Evolutionary conservation across 2,113 vertebrate species (phyloP).

Genomic region (Gallinago media): DNA sequence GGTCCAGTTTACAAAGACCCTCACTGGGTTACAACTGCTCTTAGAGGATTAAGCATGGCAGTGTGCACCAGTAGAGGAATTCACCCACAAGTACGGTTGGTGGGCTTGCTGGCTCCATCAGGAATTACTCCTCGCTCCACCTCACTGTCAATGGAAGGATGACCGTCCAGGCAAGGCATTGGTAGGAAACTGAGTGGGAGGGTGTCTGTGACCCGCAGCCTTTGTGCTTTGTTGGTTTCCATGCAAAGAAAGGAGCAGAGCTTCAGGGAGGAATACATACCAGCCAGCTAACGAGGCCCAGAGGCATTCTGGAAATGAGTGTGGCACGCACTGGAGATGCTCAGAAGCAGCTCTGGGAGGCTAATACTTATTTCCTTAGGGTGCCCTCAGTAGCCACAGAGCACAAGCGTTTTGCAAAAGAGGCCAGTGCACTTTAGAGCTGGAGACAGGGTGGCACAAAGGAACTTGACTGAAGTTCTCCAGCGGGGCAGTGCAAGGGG

Average conservation of each 20-base stretch:
- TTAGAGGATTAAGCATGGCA: background rate
- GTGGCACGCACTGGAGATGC: background rate
- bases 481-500: background rate
- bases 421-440: background rate
- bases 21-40: background rate
- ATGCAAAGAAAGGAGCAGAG: background rate
- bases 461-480: background rate
- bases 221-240: background rate
- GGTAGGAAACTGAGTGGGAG: background rate
- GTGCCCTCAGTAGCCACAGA: background rate
- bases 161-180: background rate
- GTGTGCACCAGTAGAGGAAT: background rate
- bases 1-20: background rate
- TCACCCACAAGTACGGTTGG: background rate
- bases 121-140: background rate
- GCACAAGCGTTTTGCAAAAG: background rate
- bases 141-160: background rate
- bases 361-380: background rate
- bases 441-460: background rate
- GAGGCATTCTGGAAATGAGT: background rate
- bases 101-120: background rate
- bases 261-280: background rate
- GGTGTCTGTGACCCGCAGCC: rapidly evolving
- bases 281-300: background rate
- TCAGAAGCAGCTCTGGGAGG: background rate